phyloP scores from a whole-genome alignment of 2,888 invertebrate genomes.

The Omphaloscelis lunosa region DNA sequence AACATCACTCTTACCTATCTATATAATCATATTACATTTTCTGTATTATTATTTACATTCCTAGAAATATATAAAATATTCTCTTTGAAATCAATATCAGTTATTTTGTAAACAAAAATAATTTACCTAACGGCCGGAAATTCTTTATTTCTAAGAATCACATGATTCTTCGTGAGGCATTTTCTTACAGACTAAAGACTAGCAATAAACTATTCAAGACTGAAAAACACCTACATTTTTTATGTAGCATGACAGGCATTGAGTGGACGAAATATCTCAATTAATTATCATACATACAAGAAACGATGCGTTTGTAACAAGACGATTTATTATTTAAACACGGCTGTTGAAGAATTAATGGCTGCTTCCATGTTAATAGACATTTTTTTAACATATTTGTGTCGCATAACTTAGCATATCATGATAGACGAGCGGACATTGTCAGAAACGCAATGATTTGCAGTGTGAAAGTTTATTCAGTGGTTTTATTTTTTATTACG shows the following conservation, averaged over 20 bases:
- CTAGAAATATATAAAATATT: neutral
- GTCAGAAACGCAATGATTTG: slow-evolving; percentile 14
- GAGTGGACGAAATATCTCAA: slow-evolving; percentile 13
- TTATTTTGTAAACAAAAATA: neutral
- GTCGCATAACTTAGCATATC: slow-evolving; percentile 30
- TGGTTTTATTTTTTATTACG: neutral
- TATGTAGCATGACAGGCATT: slow-evolving; percentile 36
- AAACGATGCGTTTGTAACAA: slow-evolving; percentile 40
- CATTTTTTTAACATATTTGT: slow-evolving; percentile 41
- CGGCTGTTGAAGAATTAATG: slow-evolving; percentile 40
- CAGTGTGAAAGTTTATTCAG: slow-evolving; percentile 23
- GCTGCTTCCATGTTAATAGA: slow-evolving; percentile 41
- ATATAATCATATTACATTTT: neutral
- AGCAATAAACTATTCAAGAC: slow-evolving; percentile 28
- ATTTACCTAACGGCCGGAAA: neutral
- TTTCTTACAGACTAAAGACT: slow-evolving; percentile 9
- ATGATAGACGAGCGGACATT: slow-evolving; percentile 23
- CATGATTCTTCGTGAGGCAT: neutral
- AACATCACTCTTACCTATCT: neutral
- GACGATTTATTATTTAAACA: slow-evolving; percentile 42
- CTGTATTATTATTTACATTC: neutral
- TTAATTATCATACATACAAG: slow-evolving; percentile 16
- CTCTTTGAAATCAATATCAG: neutral
- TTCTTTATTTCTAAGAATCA: slow-evolving; percentile 26
- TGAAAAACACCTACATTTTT: slow-evolving; percentile 20